Conservation (phyloP, 2,113 vertebrate genomes). For the Boulengeromyrus knoepffleri region DNA sequence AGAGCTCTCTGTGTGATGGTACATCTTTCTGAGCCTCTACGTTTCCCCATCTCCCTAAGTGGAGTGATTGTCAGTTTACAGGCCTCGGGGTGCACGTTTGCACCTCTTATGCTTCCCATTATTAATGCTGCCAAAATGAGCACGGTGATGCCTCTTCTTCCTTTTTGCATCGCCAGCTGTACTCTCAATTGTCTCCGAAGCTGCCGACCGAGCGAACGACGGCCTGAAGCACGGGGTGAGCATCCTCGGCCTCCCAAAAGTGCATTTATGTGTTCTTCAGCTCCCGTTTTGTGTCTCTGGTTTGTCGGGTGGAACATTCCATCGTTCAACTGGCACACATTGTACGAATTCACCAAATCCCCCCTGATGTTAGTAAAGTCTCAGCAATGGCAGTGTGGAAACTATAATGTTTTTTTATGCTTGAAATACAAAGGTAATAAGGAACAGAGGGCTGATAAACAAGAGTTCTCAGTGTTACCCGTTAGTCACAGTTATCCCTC, state of each 20-base stretch:
- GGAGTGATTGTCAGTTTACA: neutral
- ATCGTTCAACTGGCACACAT: neutral
- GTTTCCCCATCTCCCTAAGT: neutral
- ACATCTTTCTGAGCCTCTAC: neutral
- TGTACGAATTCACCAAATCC: neutral
- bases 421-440: neutral
- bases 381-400: neutral
- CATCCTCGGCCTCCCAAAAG: constrained; percentile 21
- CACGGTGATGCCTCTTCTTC: constrained; percentile 10
- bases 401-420: neutral
- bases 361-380: neutral
- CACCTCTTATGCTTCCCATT: constrained; percentile 10
- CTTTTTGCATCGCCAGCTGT: constrained; percentile 57
- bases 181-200: constrained; percentile 70
- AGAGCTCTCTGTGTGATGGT: neutral
- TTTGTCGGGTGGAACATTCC: neutral
- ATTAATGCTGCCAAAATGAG: too few species aligned
- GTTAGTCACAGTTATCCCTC: neutral
- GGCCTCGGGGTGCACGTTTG: neutral
- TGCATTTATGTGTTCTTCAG: neutral
- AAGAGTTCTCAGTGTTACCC: neutral
- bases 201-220: constrained; percentile 76
- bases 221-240: constrained; percentile 84
- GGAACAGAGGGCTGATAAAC: neutral
- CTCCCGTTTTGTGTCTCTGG: neutral